Percentiles rank a stretch among this genome's conserved stretches.
These are phyloP conservation scores for Atrichornis clamosus DNA, from an alignment of 2,113 vertebrate species.

Conservation along the genomic window DNA sequence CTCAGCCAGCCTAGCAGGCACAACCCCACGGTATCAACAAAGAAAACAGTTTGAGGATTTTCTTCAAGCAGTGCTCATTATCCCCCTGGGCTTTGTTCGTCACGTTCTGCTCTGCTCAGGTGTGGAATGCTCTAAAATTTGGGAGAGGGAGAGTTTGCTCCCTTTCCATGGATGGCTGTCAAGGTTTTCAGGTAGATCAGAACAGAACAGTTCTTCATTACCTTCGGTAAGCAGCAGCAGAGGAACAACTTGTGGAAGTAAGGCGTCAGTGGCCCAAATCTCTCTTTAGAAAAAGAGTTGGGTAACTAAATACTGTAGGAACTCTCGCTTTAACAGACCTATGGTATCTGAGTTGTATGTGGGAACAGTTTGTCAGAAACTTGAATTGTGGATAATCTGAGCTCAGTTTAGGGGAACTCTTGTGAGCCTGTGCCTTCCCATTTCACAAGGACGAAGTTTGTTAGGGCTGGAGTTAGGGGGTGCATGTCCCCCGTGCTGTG, in stretches of 20 bases:
- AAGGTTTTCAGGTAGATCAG: not conserved
- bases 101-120: not conserved
- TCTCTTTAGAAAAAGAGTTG: not conserved
- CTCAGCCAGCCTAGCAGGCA: too few species aligned
- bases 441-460: not conserved
- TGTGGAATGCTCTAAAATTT: not conserved
- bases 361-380: not conserved
- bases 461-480: not conserved
- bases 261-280: not conserved
- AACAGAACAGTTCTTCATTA: not conserved
- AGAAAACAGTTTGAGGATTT: too few species aligned
- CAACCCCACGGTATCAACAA: too few species aligned
- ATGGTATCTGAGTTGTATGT: accelerated
- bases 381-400: not conserved
- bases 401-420: not conserved
- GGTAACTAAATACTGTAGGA: not conserved
- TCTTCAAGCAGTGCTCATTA: too few species aligned
- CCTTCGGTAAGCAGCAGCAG: not conserved
- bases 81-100: not conserved
- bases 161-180: not conserved
- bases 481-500: accelerated
- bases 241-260: not conserved
- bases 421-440: not conserved
- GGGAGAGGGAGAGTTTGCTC: not conserved
- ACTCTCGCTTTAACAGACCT: not conserved